A percentile compares a stretch with the other conserved stretches of the same genome.
phyloP scores from a whole-genome alignment of 2,888 invertebrate genomes.

The Spicauda simplicius region DNA sequence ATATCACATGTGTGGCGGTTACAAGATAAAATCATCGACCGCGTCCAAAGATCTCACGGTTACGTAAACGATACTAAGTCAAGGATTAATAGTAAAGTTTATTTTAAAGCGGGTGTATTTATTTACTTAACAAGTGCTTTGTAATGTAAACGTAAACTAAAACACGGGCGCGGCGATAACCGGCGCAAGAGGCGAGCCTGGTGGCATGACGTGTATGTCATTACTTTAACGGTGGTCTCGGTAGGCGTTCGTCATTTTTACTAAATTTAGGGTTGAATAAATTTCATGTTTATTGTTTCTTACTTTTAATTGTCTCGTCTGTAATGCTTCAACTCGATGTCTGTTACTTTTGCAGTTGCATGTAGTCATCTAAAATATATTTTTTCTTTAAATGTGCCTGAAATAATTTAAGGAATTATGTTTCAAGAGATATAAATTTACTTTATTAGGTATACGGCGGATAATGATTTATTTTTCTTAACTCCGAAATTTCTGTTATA shows the following conservation, averaged over 20 bases:
- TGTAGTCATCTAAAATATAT: neutral
- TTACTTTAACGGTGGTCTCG: slow-evolving; percentile 26
- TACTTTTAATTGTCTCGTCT: neutral
- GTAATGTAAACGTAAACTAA: slow-evolving; percentile 74
- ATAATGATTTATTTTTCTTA: too few species aligned
- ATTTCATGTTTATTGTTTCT: neutral
- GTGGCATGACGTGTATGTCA: slow-evolving; percentile 28
- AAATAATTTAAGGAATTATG: neutral
- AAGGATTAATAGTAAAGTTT: slow-evolving; percentile 77
- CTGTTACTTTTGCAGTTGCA: neutral
- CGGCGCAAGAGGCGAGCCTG: slow-evolving; percentile 53
- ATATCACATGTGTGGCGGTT: slow-evolving; percentile 25
- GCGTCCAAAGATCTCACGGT: slow-evolving; percentile 64
- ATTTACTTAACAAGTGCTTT: slow-evolving; percentile 82
- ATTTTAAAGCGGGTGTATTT: slow-evolving; percentile 78
- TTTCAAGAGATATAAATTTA: too few species aligned
- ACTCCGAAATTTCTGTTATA: too few species aligned
- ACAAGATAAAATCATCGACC: slow-evolving; percentile 34
- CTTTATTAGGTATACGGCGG: too few species aligned
- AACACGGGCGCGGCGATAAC: slow-evolving; percentile 50
- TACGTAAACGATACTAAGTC: slow-evolving; percentile 73
- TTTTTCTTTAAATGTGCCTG: neutral
- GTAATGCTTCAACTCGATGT: neutral
- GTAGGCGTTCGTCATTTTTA: slow-evolving; percentile 14
- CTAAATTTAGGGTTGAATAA: neutral